Evolutionary conservation across 1,140 invertebrate species (phyloP), one percentile per base, ranked within the genome.

Genomic region (Heliothis virescens): DNA sequence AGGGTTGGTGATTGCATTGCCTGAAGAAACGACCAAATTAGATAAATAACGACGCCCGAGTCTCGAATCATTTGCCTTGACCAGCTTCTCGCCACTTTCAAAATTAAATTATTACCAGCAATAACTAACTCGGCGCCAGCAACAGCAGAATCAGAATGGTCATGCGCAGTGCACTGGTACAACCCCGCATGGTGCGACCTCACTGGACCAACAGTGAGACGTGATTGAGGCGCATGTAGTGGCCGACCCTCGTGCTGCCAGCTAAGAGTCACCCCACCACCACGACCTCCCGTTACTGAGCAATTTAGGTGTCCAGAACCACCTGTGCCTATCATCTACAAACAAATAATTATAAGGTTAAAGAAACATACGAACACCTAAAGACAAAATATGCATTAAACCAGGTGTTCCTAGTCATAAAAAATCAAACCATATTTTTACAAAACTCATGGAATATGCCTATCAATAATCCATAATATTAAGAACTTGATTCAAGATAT

Each of bases 171-270:
- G 60, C 93, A 94, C 75, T 94, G 93, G 69, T 94, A 94, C 7
- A 92, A 83, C 7, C 93, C 93, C 16, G 87, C 86, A 53, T 94
- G 93, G 67, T 94, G 93, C 48, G 89, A 85, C 59, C 91, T 83
- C 0, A 93, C 89, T 26, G 93, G 93, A 13, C 93, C 93, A 3
- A 94, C 63, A 0, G 87, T 76, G 4, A 94, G 81, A 29, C 87
- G 88, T 9, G 87, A 60, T 77, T 94, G 93, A 18, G 91, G 91
- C 9, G 93, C 90, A 69, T 93, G 93, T 53, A 94, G 57, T 0
- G 93, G 90, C 21, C 93, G 79, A 2, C 92, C 93, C 74, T 94
- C 93, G 65, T 94, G 93, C 59, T 93, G 92, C 93, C 93, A 94
- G 29, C 91, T 93, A 53, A 93, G 21, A 0, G 92, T 94, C 4